These are phyloP conservation scores for Magallana angulata DNA, from an alignment of 1,140 invertebrate genomes.

Conservation along the genomic window DNA sequence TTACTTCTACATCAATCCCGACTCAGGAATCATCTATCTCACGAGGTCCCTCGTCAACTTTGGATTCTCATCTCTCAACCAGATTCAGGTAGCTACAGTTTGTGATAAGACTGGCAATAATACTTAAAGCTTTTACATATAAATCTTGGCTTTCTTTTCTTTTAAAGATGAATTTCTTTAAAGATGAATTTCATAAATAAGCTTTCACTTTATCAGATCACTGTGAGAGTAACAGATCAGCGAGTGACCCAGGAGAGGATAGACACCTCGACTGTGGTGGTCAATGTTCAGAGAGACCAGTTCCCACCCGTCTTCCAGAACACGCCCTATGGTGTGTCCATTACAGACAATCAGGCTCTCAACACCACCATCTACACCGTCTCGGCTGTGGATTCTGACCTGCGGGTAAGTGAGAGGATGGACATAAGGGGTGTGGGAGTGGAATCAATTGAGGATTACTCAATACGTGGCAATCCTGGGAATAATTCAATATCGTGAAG, in stretches of 20 bases:
- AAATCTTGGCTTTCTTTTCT: neutral
- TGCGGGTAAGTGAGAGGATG: neutral
- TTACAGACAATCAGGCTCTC: slow-evolving; percentile 89
- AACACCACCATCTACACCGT: slow-evolving; percentile 88
- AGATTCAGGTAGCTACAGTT: slow-evolving; percentile 51
- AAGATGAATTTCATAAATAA: neutral
- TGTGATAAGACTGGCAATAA: too few relatives aligned
- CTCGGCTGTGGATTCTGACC: slow-evolving; percentile 71
- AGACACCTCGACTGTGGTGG: slow-evolving; percentile 87
- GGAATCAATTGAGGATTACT: too few relatives aligned
- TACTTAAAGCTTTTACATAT: too few relatives aligned
- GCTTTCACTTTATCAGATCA: slow-evolving; percentile 57
- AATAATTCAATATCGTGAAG: too few relatives aligned
- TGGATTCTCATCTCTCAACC: slow-evolving; percentile 45
- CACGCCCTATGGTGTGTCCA: slow-evolving; percentile 82
- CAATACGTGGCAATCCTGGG: too few relatives aligned
- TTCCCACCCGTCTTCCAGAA: slow-evolving; percentile 89
- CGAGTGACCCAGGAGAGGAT: slow-evolving; percentile 87
- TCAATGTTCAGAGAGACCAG: slow-evolving; percentile 86
- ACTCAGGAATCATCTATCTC: slow-evolving; percentile 52
- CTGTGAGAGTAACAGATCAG: slow-evolving; percentile 85
- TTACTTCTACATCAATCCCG: slow-evolving; percentile 55
- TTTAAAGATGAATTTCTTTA: neutral
- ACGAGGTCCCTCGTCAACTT: slow-evolving; percentile 25
- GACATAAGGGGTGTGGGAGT: too few relatives aligned